Conservation (phyloP, 2,888 invertebrate genomes). For the Lydus trimaculatus region DNA sequence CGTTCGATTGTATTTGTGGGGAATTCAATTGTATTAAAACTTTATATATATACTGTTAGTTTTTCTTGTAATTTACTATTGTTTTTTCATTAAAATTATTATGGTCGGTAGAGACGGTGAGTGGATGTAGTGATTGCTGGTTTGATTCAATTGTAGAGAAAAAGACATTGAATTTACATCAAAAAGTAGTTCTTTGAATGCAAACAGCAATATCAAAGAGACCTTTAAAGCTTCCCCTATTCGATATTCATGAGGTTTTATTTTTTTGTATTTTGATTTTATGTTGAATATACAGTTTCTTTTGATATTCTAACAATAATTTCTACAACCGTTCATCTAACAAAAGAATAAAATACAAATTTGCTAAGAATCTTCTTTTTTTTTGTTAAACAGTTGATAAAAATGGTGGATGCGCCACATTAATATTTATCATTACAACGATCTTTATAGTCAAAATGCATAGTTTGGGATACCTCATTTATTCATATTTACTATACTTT, state of each 20-base stretch:
- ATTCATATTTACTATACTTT: too few species aligned
- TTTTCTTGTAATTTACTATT: not conserved
- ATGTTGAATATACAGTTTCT: not conserved
- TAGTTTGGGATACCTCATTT: too few species aligned
- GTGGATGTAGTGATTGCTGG: not conserved
- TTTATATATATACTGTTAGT: conserved; percentile 5
- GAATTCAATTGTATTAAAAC: conserved; percentile 5
- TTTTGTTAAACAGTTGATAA: too few species aligned
- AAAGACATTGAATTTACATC: conserved; percentile 30
- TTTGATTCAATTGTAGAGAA: conserved; percentile 29
- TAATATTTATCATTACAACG: too few species aligned
- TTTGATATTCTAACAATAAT: not conserved
- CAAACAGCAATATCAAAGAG: conserved; percentile 30
- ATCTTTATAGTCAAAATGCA: too few species aligned
- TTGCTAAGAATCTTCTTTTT: too few species aligned
- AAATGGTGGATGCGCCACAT: not conserved
- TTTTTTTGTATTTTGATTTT: conserved; percentile 7
- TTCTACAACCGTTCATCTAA: too few species aligned
- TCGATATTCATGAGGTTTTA: conserved; percentile 14
- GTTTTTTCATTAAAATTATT: not conserved
- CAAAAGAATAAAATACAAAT: too few species aligned
- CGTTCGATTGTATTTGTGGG: not conserved
- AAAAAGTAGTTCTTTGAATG: conserved; percentile 32
- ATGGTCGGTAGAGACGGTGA: not conserved
- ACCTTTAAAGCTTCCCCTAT: not conserved